These are phyloP conservation scores for Euzetes globulus DNA, from an alignment of 2,888 invertebrate species.

Conservation along the genomic window DNA sequence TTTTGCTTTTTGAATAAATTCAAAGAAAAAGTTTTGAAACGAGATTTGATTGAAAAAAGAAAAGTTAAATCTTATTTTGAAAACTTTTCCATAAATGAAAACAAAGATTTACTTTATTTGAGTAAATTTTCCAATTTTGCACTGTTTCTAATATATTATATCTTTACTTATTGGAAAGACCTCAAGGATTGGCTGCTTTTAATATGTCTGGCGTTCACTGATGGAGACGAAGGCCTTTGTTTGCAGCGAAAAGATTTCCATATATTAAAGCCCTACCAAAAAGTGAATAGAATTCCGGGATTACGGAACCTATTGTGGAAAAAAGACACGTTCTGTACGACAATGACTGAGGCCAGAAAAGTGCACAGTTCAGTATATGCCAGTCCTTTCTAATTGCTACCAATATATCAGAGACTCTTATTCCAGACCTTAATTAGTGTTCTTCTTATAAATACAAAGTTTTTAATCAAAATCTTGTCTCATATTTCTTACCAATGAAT, in stretches of 20 bases:
- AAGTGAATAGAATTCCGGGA: conserved; percentile 43
- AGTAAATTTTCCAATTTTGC: too few species aligned
- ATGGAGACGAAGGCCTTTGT: conserved; percentile 41
- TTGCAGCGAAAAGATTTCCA: conserved; percentile 39
- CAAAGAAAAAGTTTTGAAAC: background rate
- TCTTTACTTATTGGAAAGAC: conserved; percentile 22
- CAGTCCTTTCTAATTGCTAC: background rate
- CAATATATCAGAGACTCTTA: background rate
- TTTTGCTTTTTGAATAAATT: background rate
- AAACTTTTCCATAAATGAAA: too few species aligned
- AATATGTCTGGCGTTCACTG: conserved; percentile 41
- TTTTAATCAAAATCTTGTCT: background rate
- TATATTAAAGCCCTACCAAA: conserved; percentile 37
- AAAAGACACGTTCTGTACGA: conserved; percentile 42
- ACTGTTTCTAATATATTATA: background rate
- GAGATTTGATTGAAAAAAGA: background rate
- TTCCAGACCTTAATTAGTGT: background rate
- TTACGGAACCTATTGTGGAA: conserved; percentile 42
- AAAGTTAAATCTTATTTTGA: too few species aligned
- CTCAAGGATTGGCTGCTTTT: conserved; percentile 41
- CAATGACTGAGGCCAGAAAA: conserved; percentile 40
- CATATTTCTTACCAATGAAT: background rate
- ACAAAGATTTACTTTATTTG: too few species aligned
- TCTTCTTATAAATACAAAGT: background rate
- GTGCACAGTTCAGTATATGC: conserved; percentile 38